Percentiles rank a stretch among this genome's conserved stretches.
phyloP scores from a whole-genome alignment of 2,113 vertebrate species.

The Odocoileus hemionus region DNA sequence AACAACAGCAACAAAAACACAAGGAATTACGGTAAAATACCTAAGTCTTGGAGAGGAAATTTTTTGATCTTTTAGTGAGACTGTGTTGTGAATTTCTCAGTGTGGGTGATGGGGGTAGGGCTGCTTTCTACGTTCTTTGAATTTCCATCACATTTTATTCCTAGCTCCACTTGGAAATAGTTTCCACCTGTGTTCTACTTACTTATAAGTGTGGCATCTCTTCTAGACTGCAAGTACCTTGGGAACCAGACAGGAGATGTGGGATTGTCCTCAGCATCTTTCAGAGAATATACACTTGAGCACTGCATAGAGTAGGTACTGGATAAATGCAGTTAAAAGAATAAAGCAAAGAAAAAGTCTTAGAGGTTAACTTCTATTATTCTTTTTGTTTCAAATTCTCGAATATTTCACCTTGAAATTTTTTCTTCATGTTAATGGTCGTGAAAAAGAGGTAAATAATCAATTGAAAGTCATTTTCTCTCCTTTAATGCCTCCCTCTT shows the following conservation, averaged over 20 bases:
- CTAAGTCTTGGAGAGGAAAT: neutral
- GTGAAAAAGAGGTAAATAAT: neutral
- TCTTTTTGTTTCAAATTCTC: neutral
- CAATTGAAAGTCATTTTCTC: neutral
- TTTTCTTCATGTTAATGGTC: neutral
- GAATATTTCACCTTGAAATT: neutral
- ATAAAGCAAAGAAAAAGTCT: neutral
- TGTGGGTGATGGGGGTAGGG: neutral
- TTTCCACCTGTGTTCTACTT: neutral
- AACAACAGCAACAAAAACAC: neutral
- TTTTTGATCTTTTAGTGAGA: neutral
- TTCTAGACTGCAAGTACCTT: neutral
- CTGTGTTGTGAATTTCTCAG: neutral
- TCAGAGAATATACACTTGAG: neutral
- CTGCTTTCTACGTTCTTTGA: neutral
- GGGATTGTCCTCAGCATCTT: neutral
- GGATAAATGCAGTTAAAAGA: neutral
- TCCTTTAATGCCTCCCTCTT: neutral
- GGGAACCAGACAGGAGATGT: neutral
- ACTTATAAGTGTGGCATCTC: neutral
- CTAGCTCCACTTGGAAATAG: neutral
- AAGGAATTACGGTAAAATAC: neutral
- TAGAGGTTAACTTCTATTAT: neutral
- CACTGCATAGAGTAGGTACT: neutral
- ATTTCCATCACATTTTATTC: neutral